Evolutionary conservation across 2,113 vertebrate species (phyloP), one percentile per base, ranked within the genome.

Genomic region (Austrofundulus limnaeus): DNA sequence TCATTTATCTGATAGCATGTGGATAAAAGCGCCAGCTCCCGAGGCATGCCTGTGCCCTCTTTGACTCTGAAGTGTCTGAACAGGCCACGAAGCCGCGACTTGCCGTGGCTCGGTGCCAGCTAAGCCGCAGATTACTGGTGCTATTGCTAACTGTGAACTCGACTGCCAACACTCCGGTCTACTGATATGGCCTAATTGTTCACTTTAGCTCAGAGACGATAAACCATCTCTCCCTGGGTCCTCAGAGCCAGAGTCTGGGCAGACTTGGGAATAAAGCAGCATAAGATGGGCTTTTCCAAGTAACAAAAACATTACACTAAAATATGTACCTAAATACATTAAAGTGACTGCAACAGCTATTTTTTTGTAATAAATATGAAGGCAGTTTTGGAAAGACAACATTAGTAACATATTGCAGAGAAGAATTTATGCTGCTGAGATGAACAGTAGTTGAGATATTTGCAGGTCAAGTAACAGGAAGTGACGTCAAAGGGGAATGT

Each of bases 101-200:
- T 57, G 70, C 68, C 4, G 54, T 84, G 82, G 80, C 82, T 34
- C 58, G 71, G 61, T 47, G 80, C 80, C 87, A 84, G 79, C 81
- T 79, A 80, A 89, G 72, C 82, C 70, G 54, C 81, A 87, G 84
- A 88, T 90, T 86, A 88, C 78, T 76, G 74, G 49, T 52, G 49
- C 84, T 84, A 78, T 78, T 80, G 81, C 77, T 77, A 65, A 80
- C 85, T 60, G 74, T 69, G 60, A 70, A 70, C 43, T 20, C 12
- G 17, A 69, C 81, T 82, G 90, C 78, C 84, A 89, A 72, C 82
- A 51, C 85, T 75, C 66, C 59, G 78, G 83, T 87, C 77, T 70
- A 60, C 81, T 84, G 78, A 89, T 89, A 90, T 63, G 78, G 81
- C 77, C 85, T 89, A 88, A 90, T 89, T 88, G 87, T 87, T 85